Evolutionary conservation across 2,888 invertebrate genomes (phyloP).

Genomic region (Harpalus rufipes): DNA sequence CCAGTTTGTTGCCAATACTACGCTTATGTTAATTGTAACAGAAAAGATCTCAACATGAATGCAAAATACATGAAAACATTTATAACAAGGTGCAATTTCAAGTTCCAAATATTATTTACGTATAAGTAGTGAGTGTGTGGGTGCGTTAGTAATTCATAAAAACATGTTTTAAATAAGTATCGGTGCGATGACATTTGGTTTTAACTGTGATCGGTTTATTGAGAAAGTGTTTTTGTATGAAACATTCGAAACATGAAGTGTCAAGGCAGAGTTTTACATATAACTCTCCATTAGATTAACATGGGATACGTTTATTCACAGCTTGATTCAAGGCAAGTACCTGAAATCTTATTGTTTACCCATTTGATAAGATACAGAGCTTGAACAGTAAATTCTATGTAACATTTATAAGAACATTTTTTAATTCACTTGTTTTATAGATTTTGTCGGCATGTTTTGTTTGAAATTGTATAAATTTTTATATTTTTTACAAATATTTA

Average conservation of each 20-base stretch:
- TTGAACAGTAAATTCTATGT: background rate
- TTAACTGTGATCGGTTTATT: slow-evolving; percentile 57
- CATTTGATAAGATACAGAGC: background rate
- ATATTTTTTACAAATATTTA: background rate
- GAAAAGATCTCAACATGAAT: slow-evolving; percentile 64
- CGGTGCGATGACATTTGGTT: slow-evolving; percentile 63
- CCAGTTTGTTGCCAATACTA: slow-evolving; percentile 63
- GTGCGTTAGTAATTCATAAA: slow-evolving; percentile 56
- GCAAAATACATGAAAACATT: slow-evolving; percentile 15
- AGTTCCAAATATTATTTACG: slow-evolving; percentile 62
- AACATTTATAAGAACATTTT: background rate
- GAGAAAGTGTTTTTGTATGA: slow-evolving; percentile 51
- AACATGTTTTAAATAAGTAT: slow-evolving; percentile 63
- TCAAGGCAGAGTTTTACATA: slow-evolving; percentile 21
- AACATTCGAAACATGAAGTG: slow-evolving; percentile 42
- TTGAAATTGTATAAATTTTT: background rate
- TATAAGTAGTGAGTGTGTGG: slow-evolving; percentile 60
- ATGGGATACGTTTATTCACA: slow-evolving; percentile 50
- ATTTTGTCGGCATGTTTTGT: slow-evolving; percentile 1
- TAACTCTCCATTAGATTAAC: slow-evolving; percentile 49
- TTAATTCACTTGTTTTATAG: background rate
- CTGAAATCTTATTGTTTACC: slow-evolving; percentile 45
- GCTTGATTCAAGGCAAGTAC: slow-evolving; percentile 57
- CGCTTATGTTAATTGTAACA: slow-evolving; percentile 62
- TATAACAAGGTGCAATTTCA: slow-evolving; percentile 60